Conservation (phyloP, 2,797 vertebrate genomes). For the Sebastes vulpes region DNA sequence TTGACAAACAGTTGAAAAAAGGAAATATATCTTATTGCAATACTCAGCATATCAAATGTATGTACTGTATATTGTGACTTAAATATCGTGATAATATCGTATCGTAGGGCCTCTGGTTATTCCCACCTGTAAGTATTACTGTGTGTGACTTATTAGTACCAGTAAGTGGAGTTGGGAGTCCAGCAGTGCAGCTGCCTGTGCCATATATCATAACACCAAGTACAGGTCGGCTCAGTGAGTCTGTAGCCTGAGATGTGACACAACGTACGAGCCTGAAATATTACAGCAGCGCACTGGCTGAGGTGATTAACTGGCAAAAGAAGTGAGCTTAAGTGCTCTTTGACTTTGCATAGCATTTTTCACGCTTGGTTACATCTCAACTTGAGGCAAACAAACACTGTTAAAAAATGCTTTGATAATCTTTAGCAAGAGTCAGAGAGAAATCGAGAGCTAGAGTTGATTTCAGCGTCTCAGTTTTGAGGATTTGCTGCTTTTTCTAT, state of each 20-base stretch:
- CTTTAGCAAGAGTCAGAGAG: not conserved
- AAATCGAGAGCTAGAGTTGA: not conserved
- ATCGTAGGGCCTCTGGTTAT: too few species aligned
- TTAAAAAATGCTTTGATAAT: not conserved
- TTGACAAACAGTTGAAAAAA: too few species aligned
- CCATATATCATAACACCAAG: slow-evolving; percentile 34
- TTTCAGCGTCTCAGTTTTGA: not conserved
- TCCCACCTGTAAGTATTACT: not conserved
- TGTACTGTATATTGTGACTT: too few species aligned
- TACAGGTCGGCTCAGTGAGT: slow-evolving; percentile 29
- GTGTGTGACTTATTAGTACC: not conserved
- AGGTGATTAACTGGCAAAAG: slow-evolving; percentile 7
- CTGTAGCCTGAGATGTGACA: slow-evolving; percentile 15
- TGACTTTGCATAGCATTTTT: slow-evolving; percentile 7
- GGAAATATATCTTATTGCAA: too few species aligned
- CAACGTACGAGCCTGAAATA: slow-evolving; percentile 18
- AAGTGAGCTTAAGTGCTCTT: slow-evolving; percentile 8
- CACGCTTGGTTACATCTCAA: not conserved
- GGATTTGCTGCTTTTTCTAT: not conserved
- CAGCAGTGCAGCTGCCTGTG: slow-evolving; percentile 34
- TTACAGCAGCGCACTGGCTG: not conserved
- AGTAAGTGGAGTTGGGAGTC: slow-evolving; percentile 7
- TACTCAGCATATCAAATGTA: too few species aligned
- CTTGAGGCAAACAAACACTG: not conserved
- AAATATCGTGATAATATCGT: too few species aligned